Evolutionary conservation across 2,113 vertebrate genomes (phyloP).

Genomic region (Pseudorectes ferrugineus): DNA sequence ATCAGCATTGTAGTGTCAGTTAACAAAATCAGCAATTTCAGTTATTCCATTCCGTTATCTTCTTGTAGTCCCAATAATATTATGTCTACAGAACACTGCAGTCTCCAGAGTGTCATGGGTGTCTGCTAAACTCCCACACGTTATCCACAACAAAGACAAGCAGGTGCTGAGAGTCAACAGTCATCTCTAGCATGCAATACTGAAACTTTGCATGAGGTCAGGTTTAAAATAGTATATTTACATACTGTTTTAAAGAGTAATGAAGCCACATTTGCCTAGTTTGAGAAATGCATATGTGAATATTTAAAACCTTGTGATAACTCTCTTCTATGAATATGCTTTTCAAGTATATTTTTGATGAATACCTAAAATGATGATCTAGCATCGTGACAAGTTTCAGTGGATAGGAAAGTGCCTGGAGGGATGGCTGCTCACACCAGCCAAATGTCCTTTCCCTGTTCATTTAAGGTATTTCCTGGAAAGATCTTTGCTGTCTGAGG

Average conservation of each 20-base stretch:
- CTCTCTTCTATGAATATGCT: background rate
- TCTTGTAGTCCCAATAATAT: background rate
- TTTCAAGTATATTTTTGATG: background rate
- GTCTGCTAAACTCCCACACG: background rate
- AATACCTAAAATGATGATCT: background rate
- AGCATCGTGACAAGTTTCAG: background rate
- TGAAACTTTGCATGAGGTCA: background rate
- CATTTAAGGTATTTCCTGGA: background rate
- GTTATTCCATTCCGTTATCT: background rate
- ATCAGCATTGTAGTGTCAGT: accelerated
- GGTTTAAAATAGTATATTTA: background rate
- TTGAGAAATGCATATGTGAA: background rate
- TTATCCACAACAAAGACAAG: background rate
- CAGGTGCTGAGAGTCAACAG: background rate
- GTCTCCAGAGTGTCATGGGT: background rate
- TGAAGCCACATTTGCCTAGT: background rate
- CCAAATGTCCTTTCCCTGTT: background rate
- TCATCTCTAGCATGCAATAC: background rate
- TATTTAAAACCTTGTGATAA: background rate
- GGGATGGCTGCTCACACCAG: background rate
- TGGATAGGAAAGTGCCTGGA: accelerated
- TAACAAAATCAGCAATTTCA: background rate
- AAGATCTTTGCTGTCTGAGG: background rate
- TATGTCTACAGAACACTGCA: background rate
- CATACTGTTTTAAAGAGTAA: background rate